Conservation (phyloP, 64 coral and sea anemone genomes). For the Platygyra sinensis region DNA sequence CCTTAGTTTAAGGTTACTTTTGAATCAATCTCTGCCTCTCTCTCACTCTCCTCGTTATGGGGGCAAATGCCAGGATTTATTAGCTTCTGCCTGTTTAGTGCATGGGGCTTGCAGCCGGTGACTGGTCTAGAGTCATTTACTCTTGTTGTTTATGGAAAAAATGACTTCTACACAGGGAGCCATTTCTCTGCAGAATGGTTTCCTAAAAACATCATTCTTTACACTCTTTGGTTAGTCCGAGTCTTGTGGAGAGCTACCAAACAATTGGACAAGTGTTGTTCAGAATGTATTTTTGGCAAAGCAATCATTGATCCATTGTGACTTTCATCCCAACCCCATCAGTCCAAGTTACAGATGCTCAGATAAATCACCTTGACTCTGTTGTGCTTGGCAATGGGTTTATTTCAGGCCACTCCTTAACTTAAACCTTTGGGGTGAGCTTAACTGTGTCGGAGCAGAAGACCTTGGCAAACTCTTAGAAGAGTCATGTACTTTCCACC, state of each 20-base stretch:
- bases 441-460: not conserved
- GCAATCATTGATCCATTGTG: not conserved
- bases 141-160: no score
- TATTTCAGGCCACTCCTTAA: no score
- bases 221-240: no score
- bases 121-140: no score
- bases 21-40: not conserved
- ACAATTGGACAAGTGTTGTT: not conserved
- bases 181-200: no score
- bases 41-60: not conserved
- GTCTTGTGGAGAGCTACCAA: not conserved
- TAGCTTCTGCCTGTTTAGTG: not conserved
- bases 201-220: no score
- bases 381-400: not conserved
- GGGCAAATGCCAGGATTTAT: not conserved
- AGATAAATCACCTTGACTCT: not conserved
- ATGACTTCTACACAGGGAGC: no score
- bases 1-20: not conserved
- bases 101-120: not conserved
- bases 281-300: not conserved
- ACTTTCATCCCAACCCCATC: not conserved
- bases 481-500: no score
- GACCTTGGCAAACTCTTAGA: no score
- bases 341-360: not conserved
- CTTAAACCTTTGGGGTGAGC: no score